Conservation (phyloP, 2,113 vertebrate genomes). For the Aegotheles bennettii region DNA sequence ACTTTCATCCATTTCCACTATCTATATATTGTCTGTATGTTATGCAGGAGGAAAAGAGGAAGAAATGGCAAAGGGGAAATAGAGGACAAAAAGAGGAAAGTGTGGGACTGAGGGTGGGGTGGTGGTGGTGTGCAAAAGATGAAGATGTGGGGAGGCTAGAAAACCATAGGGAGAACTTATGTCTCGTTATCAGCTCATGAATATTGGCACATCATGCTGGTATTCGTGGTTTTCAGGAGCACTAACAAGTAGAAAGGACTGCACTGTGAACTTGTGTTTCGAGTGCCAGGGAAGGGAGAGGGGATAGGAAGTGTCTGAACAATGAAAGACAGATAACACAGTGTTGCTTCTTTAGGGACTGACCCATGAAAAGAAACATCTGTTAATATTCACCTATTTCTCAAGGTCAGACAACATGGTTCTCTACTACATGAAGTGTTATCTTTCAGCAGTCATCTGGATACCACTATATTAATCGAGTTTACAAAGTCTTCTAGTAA, state of each 20-base stretch:
- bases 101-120: fast-evolving
- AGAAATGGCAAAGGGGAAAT: not conserved
- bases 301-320: not conserved
- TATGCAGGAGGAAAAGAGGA: not conserved
- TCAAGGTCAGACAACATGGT: not conserved
- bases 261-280: not conserved
- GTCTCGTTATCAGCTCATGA: not conserved
- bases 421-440: not conserved
- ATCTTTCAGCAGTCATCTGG: not conserved
- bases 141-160: not conserved
- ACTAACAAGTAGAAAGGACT: not conserved
- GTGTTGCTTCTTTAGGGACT: not conserved
- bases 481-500: not conserved
- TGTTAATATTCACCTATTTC: not conserved
- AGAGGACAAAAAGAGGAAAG: not conserved
- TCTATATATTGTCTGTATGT: not conserved
- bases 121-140: not conserved
- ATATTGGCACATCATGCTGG: not conserved
- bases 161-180: not conserved
- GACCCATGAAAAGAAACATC: not conserved
- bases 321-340: not conserved
- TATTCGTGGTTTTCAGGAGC: not conserved
- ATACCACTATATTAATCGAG: not conserved
- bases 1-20: not conserved
- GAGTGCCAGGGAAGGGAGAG: not conserved